These are phyloP conservation scores for Drosophila bipectinata DNA, from an alignment of 1,140 invertebrate species.

Conservation along the genomic window DNA sequence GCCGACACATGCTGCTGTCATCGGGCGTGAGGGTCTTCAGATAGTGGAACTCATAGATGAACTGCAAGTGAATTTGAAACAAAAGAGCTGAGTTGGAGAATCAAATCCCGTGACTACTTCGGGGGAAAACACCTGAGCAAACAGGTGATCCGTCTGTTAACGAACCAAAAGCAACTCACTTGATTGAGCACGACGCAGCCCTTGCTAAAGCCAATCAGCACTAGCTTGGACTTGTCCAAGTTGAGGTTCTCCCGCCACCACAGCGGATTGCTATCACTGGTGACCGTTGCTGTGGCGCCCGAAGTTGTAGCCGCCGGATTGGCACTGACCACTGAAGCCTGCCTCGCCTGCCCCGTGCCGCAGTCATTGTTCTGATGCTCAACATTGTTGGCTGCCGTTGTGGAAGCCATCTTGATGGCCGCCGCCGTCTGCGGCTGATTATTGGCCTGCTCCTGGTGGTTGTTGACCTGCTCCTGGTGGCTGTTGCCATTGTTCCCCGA, in stretches of 20 bases:
- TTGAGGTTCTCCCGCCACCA: conserved; percentile 85
- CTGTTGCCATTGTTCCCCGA: conserved; percentile 37
- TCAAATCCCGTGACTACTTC: background rate
- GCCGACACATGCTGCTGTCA: conserved; percentile 85
- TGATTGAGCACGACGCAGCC: conserved; percentile 96
- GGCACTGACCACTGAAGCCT: conserved; percentile 31
- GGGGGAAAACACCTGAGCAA: background rate
- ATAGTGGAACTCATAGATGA: conserved; percentile 93
- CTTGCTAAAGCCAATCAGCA: conserved; percentile 94
- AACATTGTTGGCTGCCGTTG: conserved; percentile 47
- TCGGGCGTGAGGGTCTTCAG: conserved; percentile 87
- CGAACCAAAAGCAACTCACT: conserved; percentile 82
- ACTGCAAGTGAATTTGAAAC: conserved; percentile 54
- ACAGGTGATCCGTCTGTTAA: conserved; percentile 62
- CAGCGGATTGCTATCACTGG: conserved; percentile 71
- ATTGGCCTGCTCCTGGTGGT: conserved; percentile 31
- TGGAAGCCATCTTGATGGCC: conserved; percentile 28
- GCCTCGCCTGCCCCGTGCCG: conserved; percentile 29
- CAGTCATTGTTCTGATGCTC: conserved; percentile 75
- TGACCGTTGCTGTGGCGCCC: conserved; percentile 28
- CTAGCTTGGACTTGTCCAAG: conserved; percentile 85
- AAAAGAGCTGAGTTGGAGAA: background rate
- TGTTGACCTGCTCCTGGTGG: conserved; percentile 50
- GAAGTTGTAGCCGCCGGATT: conserved; percentile 24
- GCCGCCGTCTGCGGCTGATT: conserved; percentile 10